Base-by-base conservation (phyloP, 2,888 invertebrate genomes). In the Mayetiola destructor region DNA sequence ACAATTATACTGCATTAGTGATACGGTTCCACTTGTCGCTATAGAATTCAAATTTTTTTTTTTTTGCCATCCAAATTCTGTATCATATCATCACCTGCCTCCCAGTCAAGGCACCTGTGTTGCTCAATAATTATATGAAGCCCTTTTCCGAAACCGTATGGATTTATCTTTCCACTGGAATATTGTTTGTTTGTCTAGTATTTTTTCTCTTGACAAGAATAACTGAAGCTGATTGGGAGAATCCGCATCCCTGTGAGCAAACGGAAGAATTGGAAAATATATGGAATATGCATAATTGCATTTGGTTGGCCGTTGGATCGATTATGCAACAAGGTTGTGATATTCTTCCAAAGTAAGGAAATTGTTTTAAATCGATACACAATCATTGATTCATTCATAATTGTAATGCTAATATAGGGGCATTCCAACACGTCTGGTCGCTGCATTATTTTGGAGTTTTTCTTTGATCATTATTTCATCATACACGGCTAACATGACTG, bases 281-380 rank as follows among this genome's bases (percentile, higher is more conserved):
- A 66, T 93, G 93, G 81, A 83, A 80, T 66, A 73, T 88, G 66
- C 79, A 82, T 73, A 95, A 94, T 73, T 88, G 90, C 57, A 84
- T 92, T 65, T 97, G 96, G 95, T 81, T 96, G 62, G 88, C 90
- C n/a, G 80, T 92, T 67, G 91, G 91, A 4, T 89, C 91, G 10
- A 83, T 94, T 64, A 88, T 94, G 85, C 87, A 88, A 59, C 93
- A 93, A 68, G 94, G 94, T 30, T 91, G 88, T 62, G 94, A 94
- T 72, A 85, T 94, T 63, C 76, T 93, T 61, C 94, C 94, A 21
- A 85, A 84, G 89, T 37, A 27, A 39, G 12, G 4, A 5, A 36
- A 36, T n/a, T n/a, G n/a, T n/a, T n/a, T n/a, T n/a, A n/a, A n/a
- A n/a, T n/a, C n/a, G n/a, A n/a, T n/a, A n/a, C n/a, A n/a, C n/a